Evolutionary conservation across 2,113 vertebrate species (phyloP).

Genomic region (Laticauda laticaudata): DNA sequence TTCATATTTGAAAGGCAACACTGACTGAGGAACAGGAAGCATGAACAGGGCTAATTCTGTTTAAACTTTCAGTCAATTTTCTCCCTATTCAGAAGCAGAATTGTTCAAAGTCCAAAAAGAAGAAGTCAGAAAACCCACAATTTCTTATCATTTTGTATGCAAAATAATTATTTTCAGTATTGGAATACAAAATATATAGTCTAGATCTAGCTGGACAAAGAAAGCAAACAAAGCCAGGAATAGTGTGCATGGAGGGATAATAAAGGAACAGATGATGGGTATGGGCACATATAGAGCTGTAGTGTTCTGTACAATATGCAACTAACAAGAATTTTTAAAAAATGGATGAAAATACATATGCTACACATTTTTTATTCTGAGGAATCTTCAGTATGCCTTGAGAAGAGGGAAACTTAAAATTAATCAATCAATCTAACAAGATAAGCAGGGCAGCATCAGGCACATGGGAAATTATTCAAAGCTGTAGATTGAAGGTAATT

Average conservation of each 20-base stretch:
- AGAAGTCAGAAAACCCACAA: conserved; percentile 3
- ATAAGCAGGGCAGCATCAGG: background rate
- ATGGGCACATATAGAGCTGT: background rate
- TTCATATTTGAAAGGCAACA: background rate
- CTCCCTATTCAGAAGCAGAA: background rate
- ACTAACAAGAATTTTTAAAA: background rate
- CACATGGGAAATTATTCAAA: background rate
- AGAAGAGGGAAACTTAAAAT: background rate
- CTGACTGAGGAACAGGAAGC: background rate
- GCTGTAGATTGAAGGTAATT: background rate
- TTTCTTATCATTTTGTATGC: background rate
- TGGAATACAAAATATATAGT: background rate
- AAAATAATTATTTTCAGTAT: background rate
- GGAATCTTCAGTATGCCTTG: background rate
- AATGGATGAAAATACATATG: background rate
- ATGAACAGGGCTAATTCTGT: background rate
- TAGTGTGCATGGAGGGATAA: background rate
- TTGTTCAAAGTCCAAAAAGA: background rate
- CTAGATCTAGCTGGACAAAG: background rate
- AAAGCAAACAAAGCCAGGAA: background rate
- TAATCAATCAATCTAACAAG: background rate
- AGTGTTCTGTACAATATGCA: background rate
- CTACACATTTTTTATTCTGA: background rate
- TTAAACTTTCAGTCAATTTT: background rate
- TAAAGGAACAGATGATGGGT: background rate